Evolutionary conservation across 2,113 vertebrate species (phyloP), one percentile per base, ranked within the genome.

Genomic region (Strix aluco): DNA sequence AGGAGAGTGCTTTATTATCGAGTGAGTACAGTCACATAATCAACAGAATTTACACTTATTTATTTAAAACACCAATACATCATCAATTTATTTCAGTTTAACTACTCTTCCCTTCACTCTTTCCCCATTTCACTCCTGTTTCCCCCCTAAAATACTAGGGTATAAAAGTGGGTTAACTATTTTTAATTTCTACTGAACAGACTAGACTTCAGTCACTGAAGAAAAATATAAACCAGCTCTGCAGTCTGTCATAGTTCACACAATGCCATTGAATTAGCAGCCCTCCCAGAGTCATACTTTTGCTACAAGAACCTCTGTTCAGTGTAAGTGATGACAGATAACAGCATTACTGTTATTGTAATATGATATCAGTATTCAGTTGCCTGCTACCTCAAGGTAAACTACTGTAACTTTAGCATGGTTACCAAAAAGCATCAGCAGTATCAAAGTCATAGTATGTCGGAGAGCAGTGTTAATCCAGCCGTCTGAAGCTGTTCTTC

Each of bases 21-120:
- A 97, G 97, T 90, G 94, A 98, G 90, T 93, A 80, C 59, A 93
- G 95, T 90, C 96, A 96, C 90, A 93, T 97, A 97, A 98, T 97
- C 97, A 98, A 97, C 90, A 96, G 95, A 97, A 98, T 97, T 98
- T 97, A 98, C 91, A 96, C 86, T 96, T 97, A 96, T 96, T 97
- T 98, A 97, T 96, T 97, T 46, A 46, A 46, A 46, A 46, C 44
- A 46, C 44, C 44, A 46, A 46, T 46, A 17, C 44, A 46, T 18
- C 17, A 7, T 46, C 44, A 46, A 36, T 96, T 96, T 94, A 70
- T 74, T 94, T 94, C 59, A 96, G 69, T 95, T 96, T 97, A 98
- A 98, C 97, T 95, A 95, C 93, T 98, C 97, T 94, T 83, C 83
- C 96, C 93, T 97, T 94, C 75, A 72, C 75, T 85, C 86, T 82